A percentile compares a stretch with the other conserved stretches of the same genome.
Evolutionary conservation across 2,113 vertebrate species (phyloP).

Genomic region (Canis aureus): DNA sequence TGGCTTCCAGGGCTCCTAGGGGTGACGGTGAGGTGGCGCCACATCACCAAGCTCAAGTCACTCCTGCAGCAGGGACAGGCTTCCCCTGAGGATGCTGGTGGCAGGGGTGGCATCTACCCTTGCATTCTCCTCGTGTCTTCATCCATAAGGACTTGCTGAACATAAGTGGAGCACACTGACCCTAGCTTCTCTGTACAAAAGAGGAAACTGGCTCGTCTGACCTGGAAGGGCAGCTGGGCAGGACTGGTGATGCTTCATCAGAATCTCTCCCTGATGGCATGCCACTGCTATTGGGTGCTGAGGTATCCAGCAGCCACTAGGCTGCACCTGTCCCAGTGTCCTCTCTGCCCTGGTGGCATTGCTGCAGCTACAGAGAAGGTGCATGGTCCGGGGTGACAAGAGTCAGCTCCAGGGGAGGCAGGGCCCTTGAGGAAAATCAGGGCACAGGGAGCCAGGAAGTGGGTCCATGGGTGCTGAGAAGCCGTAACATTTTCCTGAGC

Average conservation of each 20-base stretch:
- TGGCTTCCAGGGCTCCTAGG: background rate
- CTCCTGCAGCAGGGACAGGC: accelerated
- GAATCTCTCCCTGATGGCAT: background rate
- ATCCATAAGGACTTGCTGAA: background rate
- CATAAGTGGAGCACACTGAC: background rate
- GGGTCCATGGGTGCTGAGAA: background rate
- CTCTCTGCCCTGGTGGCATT: background rate
- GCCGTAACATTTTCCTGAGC: background rate
- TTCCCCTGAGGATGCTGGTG: background rate
- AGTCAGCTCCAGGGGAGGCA: background rate
- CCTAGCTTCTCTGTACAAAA: background rate
- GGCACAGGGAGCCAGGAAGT: background rate
- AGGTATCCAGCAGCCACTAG: background rate
- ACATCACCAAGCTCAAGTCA: background rate
- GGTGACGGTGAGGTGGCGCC: background rate
- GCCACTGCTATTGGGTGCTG: background rate
- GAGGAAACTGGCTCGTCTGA: background rate
- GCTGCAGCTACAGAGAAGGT: accelerated
- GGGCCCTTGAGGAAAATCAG: no score
- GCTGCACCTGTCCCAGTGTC: background rate
- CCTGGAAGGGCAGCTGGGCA: background rate
- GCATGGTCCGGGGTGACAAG: background rate
- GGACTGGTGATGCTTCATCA: background rate
- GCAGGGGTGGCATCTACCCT: background rate
- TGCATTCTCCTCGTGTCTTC: background rate